Evolutionary conservation across 1,140 invertebrate genomes (phyloP).

Genomic region (Aphaenogaster ashmeadi): DNA sequence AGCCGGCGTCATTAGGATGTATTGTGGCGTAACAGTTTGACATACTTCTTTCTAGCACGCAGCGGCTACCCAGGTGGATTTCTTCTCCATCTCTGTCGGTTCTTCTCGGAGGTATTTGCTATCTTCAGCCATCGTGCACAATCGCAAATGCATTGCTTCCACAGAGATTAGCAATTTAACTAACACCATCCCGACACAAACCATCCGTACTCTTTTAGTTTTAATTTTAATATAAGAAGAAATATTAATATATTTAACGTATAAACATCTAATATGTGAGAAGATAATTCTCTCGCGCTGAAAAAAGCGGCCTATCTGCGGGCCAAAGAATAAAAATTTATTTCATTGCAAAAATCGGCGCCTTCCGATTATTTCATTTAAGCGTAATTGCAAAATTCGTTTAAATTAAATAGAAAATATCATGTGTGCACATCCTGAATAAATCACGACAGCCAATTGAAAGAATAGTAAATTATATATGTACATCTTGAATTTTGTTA

Average conservation of each 20-base stretch:
- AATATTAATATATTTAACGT: background rate
- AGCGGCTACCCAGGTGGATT: conserved; percentile 19
- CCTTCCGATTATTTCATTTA: background rate
- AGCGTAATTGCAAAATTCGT: background rate
- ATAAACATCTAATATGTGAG: background rate
- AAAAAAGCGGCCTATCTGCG: background rate
- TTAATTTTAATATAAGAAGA: background rate
- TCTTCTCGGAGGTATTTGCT: background rate
- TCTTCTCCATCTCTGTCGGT: background rate
- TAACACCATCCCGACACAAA: background rate
- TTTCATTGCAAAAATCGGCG: background rate
- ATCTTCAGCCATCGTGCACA: background rate
- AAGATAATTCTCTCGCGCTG: background rate
- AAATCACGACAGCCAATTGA: background rate
- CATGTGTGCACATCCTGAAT: background rate
- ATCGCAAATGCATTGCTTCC: background rate
- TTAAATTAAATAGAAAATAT: background rate
- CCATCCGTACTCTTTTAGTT: background rate
- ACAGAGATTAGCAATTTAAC: background rate
- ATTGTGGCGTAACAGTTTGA: conserved; percentile 82
- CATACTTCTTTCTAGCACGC: conserved; percentile 65
- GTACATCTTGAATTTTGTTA: background rate
- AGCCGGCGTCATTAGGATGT: conserved; percentile 83
- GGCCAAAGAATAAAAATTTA: background rate
- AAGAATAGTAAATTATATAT: background rate